Base-by-base conservation (phyloP, 2,113 vertebrate species). In the Choloepus hoffmanni region DNA sequence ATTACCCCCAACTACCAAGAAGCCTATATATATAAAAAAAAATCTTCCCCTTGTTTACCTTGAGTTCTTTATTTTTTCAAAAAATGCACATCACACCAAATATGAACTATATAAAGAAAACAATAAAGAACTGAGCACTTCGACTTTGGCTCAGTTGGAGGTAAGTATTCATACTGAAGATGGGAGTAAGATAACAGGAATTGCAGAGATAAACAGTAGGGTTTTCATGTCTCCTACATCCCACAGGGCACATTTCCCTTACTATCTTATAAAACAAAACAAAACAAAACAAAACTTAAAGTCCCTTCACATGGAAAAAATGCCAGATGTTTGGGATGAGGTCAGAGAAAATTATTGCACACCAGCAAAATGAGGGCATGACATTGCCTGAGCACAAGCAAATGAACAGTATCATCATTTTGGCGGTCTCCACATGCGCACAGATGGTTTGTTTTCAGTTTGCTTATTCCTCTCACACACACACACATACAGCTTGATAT, bases 51-150 rank as follows among this genome's bases (percentile, higher is more conserved):
- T 81, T 40, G 14, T 72, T 93, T 77, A 58, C 63, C 83, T 45
- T 26, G 50, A 95, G 73, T 58, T 33, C 2, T 30, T n/a, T 24
- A 24, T 7, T 12, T 5, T 10, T 21, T 0, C 0, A 0, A 26
- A 85, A 90, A 91, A 36, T 85, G 48, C 33, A 48, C 28, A 58
- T 73, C 83, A 96, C 94, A 83, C 84, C 43, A 82, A 90, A 26
- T 53, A 87, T 84, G 48, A 74, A 89, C 96, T 92, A 95, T 85
- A 85, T 68, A 78, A 74, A 94, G 83, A 79, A 95, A 92, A 85
- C 19, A 84, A 36, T 24, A 90, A 85, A 68, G 86, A 89, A 81
- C 53, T 18, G 86, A 95, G 18, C 62, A 7, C 82, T 78, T 84
- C 13, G 12, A 24, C 92, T 81, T 89, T 67, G 92, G 55, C 76